Percentiles rank a stretch among this genome's conserved stretches.
These are phyloP conservation scores for Thereva nobilitata DNA, from an alignment of 2,888 invertebrate species.

Conservation along the genomic window DNA sequence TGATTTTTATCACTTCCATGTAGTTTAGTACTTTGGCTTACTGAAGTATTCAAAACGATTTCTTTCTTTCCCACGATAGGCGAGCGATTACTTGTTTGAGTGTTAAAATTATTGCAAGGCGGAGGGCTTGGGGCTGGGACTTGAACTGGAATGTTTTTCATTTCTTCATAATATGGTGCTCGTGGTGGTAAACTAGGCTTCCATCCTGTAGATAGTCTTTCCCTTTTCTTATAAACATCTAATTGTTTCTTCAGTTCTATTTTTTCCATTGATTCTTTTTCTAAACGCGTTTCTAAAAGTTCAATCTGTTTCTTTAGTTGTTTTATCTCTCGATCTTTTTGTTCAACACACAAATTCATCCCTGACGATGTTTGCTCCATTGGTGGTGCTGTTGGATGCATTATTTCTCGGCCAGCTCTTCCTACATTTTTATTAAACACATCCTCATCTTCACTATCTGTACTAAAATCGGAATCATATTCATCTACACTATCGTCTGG, in stretches of 20 bases:
- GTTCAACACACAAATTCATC: background rate
- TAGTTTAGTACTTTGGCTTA: too few species aligned
- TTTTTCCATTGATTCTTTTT: background rate
- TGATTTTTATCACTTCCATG: too few species aligned
- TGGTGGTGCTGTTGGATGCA: slow-evolving; percentile 1
- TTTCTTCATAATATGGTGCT: too few species aligned
- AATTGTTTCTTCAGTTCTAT: background rate
- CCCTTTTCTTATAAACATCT: background rate
- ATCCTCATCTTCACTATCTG: background rate
- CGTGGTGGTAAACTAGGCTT: too few species aligned
- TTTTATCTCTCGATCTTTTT: background rate
- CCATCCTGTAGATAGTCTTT: too few species aligned
- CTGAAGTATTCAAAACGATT: too few species aligned
- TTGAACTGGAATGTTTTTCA: too few species aligned
- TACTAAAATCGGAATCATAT: slow-evolving; percentile 6
- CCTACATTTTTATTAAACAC: too few species aligned
- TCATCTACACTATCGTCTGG: background rate
- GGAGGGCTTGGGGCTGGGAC: too few species aligned
- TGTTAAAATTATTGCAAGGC: too few species aligned
- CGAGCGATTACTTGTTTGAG: too few species aligned
- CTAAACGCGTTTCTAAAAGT: background rate
- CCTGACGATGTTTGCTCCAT: background rate
- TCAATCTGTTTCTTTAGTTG: background rate
- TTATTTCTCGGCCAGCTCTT: background rate
- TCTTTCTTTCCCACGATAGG: too few species aligned